Base-by-base conservation (phyloP, 2,113 vertebrate species). In the Calidris pygmaea region DNA sequence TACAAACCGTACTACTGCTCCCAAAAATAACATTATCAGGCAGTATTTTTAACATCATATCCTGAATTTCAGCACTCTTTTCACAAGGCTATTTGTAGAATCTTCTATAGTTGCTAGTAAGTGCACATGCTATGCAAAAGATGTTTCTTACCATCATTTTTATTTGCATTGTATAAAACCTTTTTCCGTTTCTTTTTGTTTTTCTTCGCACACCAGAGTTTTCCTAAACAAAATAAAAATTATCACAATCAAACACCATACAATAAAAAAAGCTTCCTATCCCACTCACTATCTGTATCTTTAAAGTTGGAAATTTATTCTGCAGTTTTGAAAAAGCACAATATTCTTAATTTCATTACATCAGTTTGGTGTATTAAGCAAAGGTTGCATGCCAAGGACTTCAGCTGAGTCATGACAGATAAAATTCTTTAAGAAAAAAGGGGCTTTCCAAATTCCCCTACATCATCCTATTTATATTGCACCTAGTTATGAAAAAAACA, bases 111-210 rank as follows among this genome's bases (percentile, higher is more conserved):
- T 21, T 65, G 68, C 9, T 87, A 55, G 1, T 14, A 91, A 78
- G 19, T 12, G 27, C 5, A 72, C 7, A 56, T 0, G 9, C 4
- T 14, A 21, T 17, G 10, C 35, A 81, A 34, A 92, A 59, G n/a
- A 74, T 24, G 35, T 35, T 91, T 66, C 98, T 98, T 98, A 99
- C 99, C 99, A 89, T 98, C 98, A 68, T 98, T 99, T 98, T 98
- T 99, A 98, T 98, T 98, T 47, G 98, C 97, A 70, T 98, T 98
- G 81, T 98, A 98, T n/a, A 98, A 96, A 83, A 97, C 98, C 82
- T 99, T 99, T 98, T 99, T 99, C 96, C 98, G 98, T 80, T 98
- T 99, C 97, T 99, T 99, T 97, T 99, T 99, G 98, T 97, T 99
- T 91, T 99, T 99, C 98, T 99, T 99, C 8, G 98, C 98, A 12